Evolutionary conservation across 2,797 vertebrate genomes (phyloP).

Genomic region (Naso thynnoides): DNA sequence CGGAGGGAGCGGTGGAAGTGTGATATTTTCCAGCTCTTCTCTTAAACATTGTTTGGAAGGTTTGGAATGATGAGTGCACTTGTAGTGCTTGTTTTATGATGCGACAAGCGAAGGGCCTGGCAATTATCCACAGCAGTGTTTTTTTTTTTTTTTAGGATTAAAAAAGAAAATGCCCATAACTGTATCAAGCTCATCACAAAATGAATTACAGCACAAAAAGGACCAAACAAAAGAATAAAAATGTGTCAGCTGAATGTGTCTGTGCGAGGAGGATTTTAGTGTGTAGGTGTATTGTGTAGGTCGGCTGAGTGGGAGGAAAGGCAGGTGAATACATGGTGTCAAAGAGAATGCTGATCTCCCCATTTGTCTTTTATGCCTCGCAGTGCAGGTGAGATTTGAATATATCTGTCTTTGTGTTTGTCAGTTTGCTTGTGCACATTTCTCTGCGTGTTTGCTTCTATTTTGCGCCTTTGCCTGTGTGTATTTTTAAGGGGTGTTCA

Average conservation of each 20-base stretch:
- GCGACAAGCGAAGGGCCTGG: conserved; percentile 43
- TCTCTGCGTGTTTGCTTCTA: neutral
- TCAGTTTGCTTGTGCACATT: conserved; percentile 29
- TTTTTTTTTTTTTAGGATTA: conserved; percentile 1
- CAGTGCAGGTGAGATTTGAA: conserved; percentile 51
- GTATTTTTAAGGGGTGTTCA: conserved; percentile 16
- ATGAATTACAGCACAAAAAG: conserved; percentile 42
- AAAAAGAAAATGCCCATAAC: conserved; percentile 47
- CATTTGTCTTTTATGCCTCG: conserved; percentile 62
- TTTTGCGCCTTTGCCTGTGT: conserved; percentile 6
- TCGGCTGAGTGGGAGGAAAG: conserved; percentile 77
- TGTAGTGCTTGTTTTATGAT: conserved; percentile 54
- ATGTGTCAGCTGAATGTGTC: conserved; percentile 72
- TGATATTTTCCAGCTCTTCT: conserved; percentile 64
- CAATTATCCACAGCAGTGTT: conserved; percentile 38
- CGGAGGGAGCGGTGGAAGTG: conserved; percentile 17
- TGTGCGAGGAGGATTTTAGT: conserved; percentile 65
- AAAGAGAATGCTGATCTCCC: conserved; percentile 66
- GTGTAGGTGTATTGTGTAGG: conserved; percentile 81
- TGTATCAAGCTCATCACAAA: conserved; percentile 50
- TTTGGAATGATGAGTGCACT: conserved; percentile 65
- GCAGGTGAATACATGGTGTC: conserved; percentile 78
- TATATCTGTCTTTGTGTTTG: conserved; percentile 29
- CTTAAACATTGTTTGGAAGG: conserved; percentile 35
- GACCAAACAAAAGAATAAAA: conserved; percentile 62